phyloP scores from a whole-genome alignment of 1,140 invertebrate species.

The Drosophila orosa region DNA sequence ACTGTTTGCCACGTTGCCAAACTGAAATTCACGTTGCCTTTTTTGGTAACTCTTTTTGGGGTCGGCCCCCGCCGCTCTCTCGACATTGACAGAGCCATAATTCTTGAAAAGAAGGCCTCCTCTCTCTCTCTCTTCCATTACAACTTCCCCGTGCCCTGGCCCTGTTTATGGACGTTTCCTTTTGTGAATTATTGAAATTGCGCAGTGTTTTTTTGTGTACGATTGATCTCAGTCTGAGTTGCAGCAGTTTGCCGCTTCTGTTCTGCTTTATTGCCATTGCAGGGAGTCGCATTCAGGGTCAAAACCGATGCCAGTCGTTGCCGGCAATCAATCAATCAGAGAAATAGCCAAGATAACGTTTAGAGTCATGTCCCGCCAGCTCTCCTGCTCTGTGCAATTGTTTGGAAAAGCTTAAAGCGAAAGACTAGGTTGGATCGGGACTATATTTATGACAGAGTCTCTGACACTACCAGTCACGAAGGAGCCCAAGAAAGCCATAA shows the following conservation, averaged over 20 bases:
- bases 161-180: slow-evolving; percentile 55
- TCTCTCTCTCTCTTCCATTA: slow-evolving; percentile 6
- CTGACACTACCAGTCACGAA: slow-evolving; percentile 40
- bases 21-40: slow-evolving; percentile 71
- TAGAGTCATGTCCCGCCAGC: slow-evolving; percentile 5
- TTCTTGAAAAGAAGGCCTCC: slow-evolving; percentile 40
- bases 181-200: slow-evolving; percentile 83
- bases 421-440: slow-evolving; percentile 15
- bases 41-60: slow-evolving; percentile 66
- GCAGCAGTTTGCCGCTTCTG: slow-evolving; percentile 34
- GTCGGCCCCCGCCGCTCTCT: slow-evolving; percentile 31
- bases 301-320: slow-evolving; percentile 34
- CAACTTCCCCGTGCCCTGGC: slow-evolving; percentile 4
- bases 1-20: slow-evolving; percentile 31
- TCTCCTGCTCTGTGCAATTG: neutral
- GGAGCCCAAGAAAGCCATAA: slow-evolving; percentile 5
- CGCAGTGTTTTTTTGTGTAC: slow-evolving; percentile 51
- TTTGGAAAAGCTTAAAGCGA: slow-evolving; percentile 17
- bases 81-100: slow-evolving; percentile 60
- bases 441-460: slow-evolving; percentile 34
- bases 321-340: slow-evolving; percentile 75
- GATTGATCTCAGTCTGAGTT: slow-evolving; percentile 54
- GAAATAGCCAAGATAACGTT: slow-evolving; percentile 59
- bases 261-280: slow-evolving; percentile 21
- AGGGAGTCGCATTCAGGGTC: slow-evolving; percentile 45